Base-by-base conservation (phyloP, 2,797 vertebrate species). In the Manis crassicaudata region DNA sequence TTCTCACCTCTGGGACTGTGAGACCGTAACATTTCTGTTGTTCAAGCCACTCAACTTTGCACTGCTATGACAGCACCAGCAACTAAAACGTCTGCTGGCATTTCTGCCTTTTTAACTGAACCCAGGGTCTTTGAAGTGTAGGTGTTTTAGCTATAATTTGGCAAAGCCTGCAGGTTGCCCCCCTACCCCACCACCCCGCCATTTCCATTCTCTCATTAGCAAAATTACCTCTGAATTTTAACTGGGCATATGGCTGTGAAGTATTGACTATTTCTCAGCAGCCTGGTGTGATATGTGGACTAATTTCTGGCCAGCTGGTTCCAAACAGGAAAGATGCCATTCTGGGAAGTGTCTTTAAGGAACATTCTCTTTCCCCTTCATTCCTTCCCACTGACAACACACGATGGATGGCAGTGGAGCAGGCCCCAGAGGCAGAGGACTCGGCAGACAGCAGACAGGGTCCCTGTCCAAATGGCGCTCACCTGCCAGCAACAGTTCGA, bases 181-280 rank as follows among this genome's bases (percentile, higher is more conserved):
- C 11, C 7, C 40, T 40, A 40, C 37, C 37, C 37, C 37, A 40
- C 37, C 37, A 40, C 29, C n/a, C 40, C 4, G 23, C 23, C 46
- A 68, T 17, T 75, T 43, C 35, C 16, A 13, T 46, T 95, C 46
- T 67, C 62, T 80, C 50, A 32, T 81, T 43, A 70, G 35, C 58
- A 95, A 77, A 87, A 88, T 35, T 29, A 68, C 10, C 50, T 79
- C 80, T 84, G 52, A 60, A 92, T 88, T 90, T 92, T 70, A 68
- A 90, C 50, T 43, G 63, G 46, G 13, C 11, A 32, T 17, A 60
- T 4, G n/a, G 23, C 27, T 85, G 62, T 25, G 8, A 83, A 90
- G 43, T 10, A 40, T 2, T 37, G 65, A 25, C 40, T n/a, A n/a
- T n/a, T 76, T 92, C 85, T 76, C 50, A 79, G 68, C 25, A 84